These are phyloP conservation scores for Megalops cyprinoides DNA, from an alignment of 2,797 vertebrate species.

Conservation along the genomic window DNA sequence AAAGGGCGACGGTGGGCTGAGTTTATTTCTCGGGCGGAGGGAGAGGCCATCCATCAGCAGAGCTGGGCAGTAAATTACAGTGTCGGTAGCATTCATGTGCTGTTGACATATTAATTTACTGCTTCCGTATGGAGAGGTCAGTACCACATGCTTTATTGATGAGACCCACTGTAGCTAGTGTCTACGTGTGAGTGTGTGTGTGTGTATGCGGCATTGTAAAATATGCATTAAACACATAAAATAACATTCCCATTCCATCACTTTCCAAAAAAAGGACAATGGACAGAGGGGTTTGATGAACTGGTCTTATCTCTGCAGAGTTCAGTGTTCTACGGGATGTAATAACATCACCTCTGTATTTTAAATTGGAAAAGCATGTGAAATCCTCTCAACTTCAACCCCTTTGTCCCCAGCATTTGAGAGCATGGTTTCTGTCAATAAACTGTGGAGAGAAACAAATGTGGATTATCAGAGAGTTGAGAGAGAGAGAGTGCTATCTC, in stretches of 20 bases:
- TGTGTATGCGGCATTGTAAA: neutral
- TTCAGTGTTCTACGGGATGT: neutral
- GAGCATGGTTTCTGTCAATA: constrained; percentile 22
- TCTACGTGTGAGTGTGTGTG: constrained; percentile 4
- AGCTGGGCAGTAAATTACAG: constrained; percentile 56
- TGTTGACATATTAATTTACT: constrained; percentile 70
- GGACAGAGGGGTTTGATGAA: neutral
- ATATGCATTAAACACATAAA: constrained; percentile 37
- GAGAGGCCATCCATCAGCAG: constrained; percentile 48
- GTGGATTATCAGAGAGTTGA: constrained; percentile 24
- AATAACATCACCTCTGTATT: neutral
- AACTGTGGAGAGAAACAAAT: constrained; percentile 13
- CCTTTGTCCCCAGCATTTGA: no score
- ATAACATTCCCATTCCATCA: constrained; percentile 42
- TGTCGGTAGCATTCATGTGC: constrained; percentile 58
- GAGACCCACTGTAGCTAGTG: constrained; percentile 36
- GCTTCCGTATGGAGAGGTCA: constrained; percentile 58
- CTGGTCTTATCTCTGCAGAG: neutral
- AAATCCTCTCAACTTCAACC: no score
- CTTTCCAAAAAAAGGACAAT: constrained; percentile 37
- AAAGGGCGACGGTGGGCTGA: constrained; percentile 29
- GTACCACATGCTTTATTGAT: constrained; percentile 66
- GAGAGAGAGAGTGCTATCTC: constrained; percentile 20
- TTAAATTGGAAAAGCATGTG: no score
- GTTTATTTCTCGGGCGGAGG: constrained; percentile 28